phyloP scores from a whole-genome alignment of 2,888 invertebrate species.

The Podotricha telesiphe region DNA sequence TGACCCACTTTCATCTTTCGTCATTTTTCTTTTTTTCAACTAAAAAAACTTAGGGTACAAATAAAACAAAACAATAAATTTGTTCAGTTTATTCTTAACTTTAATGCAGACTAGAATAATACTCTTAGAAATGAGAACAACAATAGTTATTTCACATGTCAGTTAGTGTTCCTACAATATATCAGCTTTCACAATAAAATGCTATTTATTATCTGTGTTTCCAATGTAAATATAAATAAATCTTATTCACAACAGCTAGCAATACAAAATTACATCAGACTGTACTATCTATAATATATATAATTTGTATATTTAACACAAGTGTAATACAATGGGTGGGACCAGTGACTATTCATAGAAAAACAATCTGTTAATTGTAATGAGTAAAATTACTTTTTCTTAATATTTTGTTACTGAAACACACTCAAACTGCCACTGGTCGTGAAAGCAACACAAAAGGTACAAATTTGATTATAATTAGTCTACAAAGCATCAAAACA shows the following conservation, averaged over 20 bases:
- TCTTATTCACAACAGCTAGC: slow-evolving; percentile 83
- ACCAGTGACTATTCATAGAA: slow-evolving; percentile 51
- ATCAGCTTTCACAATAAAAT: slow-evolving; percentile 80
- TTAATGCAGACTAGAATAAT: slow-evolving; percentile 85
- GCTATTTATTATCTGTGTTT: slow-evolving; percentile 81
- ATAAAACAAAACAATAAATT: slow-evolving; percentile 64
- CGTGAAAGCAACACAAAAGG: slow-evolving; percentile 41
- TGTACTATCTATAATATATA: slow-evolving; percentile 54
- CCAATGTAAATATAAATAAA: slow-evolving; percentile 82
- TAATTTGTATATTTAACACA: slow-evolving; percentile 42
- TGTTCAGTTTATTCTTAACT: slow-evolving; percentile 83
- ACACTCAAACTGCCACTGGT: slow-evolving; percentile 41
- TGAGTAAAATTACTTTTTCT: slow-evolving; percentile 1
- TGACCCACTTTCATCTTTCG: too few relatives aligned
- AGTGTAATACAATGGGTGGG: slow-evolving; percentile 46
- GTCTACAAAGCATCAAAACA: slow-evolving; percentile 49
- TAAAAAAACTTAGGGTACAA: slow-evolving; percentile 30
- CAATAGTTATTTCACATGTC: slow-evolving; percentile 82
- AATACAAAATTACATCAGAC: slow-evolving; percentile 81
- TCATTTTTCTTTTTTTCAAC: too few relatives aligned
- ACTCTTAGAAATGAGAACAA: slow-evolving; percentile 84
- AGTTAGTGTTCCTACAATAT: slow-evolving; percentile 80
- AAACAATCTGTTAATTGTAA: not conserved
- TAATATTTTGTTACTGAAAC: slow-evolving; percentile 7
- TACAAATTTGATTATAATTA: slow-evolving; percentile 39